Evolutionary conservation across 2,113 vertebrate genomes (phyloP), one percentile per base, ranked within the genome.

Genomic region (Notothenia rossii): DNA sequence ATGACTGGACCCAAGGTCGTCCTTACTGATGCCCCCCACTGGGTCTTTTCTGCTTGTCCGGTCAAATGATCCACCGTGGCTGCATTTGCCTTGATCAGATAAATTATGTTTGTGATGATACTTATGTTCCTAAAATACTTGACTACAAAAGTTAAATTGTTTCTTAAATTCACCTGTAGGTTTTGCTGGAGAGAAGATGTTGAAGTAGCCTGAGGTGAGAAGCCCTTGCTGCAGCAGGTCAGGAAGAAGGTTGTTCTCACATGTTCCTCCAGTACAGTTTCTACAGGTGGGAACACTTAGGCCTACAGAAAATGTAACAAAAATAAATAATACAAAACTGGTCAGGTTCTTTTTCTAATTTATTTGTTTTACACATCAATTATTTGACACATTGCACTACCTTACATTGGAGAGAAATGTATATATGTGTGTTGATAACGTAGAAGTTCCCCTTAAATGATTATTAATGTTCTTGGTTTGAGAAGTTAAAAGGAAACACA

Each of bases 171-270:
- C 75, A 94, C 91, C 93, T 70, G 58, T 11, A 59, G 93, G 91
- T 70, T 93, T 94, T 29, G 29, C 49, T 49, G 88, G 64, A 7
- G 82, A 89, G 22, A 86, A 72, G 17, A 83, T 0, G 59, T n/a
- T 83, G 45, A 91, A 94, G 75, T 94, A 94, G 15, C 92, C 91
- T 18, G 92, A 91, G 3, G 93, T 94, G 68, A 94, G 86, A 13
- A 89, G 73, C 5, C 86, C 72, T 29, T 79, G 64, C 18, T 85
- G 43, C 48, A 88, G 40, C 20, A 93, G 6, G 0, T 84, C 73
- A 29, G 91, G 79, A 67, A 93, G 83, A 17, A 94, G 43, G 88
- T 93, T 92, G 84, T 91, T 15, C 0, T 9, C 29, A 61, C 93
- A 94, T 0, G 79, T 60, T 0, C 10, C 75, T 17, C 48, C 86